Evolutionary conservation across 2,888 invertebrate genomes (phyloP), one percentile per base, ranked within the genome.

Genomic region (Cryptosula pallasiana): DNA sequence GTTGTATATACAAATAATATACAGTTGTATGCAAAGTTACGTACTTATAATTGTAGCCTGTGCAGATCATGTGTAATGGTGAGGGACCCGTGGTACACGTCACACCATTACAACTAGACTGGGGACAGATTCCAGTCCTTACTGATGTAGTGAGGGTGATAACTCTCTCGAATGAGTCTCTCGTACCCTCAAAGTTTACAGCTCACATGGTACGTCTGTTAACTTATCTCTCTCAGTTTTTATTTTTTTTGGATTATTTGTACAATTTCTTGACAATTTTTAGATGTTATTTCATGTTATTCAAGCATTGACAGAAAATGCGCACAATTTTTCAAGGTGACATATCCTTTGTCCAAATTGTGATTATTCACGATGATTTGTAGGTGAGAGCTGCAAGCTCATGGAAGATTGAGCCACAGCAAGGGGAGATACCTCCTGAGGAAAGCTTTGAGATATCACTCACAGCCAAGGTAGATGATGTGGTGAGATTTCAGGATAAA

Each of bases 141-240:
- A 84, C 84, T 20, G 86, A 83, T 73, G 84, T 84, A 36, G 84
- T 86, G 1, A 87, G 88, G 83, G 79, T 78, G 0, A 80, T 91
- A 0, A 86, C 85, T 0, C 80, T 91, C 0, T 87, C 87, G 72
- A 92, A 91, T 78, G 90, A 91, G 79, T 90, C 91, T 0, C 91
- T 91, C 0, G 89, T 91, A 55, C 81, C 86, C 69, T 90, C 91
- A 0, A 81, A 87, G 75, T 89, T 88, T 77, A 87, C 83, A 71
- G 86, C 87, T 1, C 81, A 83, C 63, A 81, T 89, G 86, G 88
- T 88, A 79, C 81, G 85, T 58, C 45, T n/a, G n/a, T n/a, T n/a
- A n/a, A n/a, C n/a, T n/a, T n/a, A n/a, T n/a, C n/a, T n/a, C n/a
- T n/a, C n/a, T n/a, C n/a, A n/a, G n/a, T n/a, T n/a, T n/a, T n/a